Evolutionary conservation across 92 coral and sea anemone genomes (phyloP).

Genomic region (Porites rus): DNA sequence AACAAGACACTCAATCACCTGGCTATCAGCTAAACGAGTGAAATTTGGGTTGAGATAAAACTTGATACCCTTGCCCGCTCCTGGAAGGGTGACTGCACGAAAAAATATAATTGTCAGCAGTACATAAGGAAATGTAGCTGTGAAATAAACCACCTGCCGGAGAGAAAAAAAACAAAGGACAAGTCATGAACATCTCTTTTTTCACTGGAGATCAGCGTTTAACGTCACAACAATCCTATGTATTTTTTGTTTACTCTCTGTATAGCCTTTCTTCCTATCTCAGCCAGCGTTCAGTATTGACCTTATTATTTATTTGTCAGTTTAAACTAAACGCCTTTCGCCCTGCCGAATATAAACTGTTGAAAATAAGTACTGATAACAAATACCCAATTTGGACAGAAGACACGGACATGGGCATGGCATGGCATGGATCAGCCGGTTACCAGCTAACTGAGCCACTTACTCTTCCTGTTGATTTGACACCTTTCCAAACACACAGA

Average conservation of each 20-base stretch:
- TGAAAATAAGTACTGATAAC: too few relatives aligned
- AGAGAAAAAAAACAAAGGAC: not conserved
- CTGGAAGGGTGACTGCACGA: slow-evolving; percentile 97
- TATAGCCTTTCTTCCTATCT: too few relatives aligned
- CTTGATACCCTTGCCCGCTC: slow-evolving; percentile 89
- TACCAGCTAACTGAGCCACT: not conserved
- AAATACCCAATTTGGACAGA: not conserved
- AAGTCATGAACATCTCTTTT: too few relatives aligned
- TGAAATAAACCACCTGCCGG: slow-evolving; percentile 92
- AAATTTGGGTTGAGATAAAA: slow-evolving; percentile 94
- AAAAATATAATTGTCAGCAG: slow-evolving; percentile 82
- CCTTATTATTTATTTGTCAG: too few relatives aligned
- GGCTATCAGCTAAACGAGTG: slow-evolving; percentile 73
- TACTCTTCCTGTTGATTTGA: slow-evolving; percentile 89
- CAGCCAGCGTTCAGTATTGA: too few relatives aligned
- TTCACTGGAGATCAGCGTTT: not conserved
- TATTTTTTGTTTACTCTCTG: too few relatives aligned
- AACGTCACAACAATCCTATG: not conserved
- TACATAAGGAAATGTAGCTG: slow-evolving; percentile 97
- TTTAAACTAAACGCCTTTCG: too few relatives aligned
- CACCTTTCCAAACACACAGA: slow-evolving; percentile 90
- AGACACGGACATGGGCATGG: too few relatives aligned
- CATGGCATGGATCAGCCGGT: not conserved
- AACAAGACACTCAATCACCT: slow-evolving; percentile 42
- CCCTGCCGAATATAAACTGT: too few relatives aligned